Conservation (phyloP, 2,113 vertebrate species). For the Pristiophorus japonicus region DNA sequence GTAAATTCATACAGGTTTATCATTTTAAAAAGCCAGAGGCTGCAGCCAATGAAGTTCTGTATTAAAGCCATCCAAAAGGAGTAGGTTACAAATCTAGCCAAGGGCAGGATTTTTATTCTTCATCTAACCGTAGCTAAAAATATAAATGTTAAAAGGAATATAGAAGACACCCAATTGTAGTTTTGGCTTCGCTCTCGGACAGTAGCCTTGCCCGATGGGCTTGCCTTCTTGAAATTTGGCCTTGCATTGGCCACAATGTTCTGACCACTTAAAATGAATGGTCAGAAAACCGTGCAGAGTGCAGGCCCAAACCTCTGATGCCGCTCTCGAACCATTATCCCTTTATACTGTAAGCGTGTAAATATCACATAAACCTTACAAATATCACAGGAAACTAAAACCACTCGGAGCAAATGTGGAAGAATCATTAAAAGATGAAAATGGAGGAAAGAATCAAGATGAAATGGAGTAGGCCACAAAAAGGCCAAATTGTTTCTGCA, state of each 20-base stretch:
- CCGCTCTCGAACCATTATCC: not conserved
- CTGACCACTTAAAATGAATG: not conserved
- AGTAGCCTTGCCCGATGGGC: not conserved
- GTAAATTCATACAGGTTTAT: not conserved
- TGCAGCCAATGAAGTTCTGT: not conserved
- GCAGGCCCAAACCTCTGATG: not conserved
- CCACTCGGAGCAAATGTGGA: not conserved
- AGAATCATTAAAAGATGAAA: not conserved
- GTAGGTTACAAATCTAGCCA: not conserved
- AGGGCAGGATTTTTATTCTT: not conserved
- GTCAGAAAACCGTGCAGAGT: not conserved
- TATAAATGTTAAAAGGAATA: not conserved
- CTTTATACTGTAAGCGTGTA: not conserved
- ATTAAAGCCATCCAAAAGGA: not conserved
- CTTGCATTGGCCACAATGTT: not conserved
- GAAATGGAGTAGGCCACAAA: not conserved
- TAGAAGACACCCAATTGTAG: not conserved
- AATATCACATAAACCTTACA: not conserved
- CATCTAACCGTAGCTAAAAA: not conserved
- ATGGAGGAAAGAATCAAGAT: not conserved
- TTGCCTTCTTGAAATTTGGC: not conserved
- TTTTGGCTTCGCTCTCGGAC: not conserved
- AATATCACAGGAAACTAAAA: not conserved
- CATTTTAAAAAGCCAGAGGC: not conserved
- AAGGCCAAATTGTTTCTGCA: constrained; percentile 20